phyloP scores from a whole-genome alignment of 2,113 vertebrate species.

The Acanthisitta chloris region DNA sequence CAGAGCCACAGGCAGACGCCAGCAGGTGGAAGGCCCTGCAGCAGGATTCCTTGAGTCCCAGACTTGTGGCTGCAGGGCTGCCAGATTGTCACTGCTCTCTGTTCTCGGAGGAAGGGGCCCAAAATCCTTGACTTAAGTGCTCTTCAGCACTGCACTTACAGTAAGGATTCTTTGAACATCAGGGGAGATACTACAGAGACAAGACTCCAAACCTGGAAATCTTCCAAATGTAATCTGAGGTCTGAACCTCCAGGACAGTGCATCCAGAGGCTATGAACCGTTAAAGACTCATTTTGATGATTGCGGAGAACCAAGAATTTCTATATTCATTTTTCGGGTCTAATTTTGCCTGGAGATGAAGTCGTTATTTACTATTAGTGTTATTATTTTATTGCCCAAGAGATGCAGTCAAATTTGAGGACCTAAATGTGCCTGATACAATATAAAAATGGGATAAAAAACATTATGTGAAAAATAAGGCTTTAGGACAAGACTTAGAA shows the following conservation, averaged over 20 bases:
- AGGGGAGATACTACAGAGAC: neutral
- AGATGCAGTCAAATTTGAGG: neutral
- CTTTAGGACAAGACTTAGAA: neutral
- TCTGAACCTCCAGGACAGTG: neutral
- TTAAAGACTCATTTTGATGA: neutral
- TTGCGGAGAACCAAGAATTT: neutral
- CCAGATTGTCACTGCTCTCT: neutral
- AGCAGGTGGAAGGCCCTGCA: neutral
- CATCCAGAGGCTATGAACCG: neutral
- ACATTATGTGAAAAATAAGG: neutral
- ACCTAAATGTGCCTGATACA: neutral
- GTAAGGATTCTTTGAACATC: neutral
- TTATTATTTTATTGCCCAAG: neutral
- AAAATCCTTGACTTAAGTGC: neutral
- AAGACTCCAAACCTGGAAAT: neutral
- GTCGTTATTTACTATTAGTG: neutral
- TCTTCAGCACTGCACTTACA: neutral
- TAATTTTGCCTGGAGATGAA: neutral
- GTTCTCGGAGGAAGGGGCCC: neutral
- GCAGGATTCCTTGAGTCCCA: fast-evolving
- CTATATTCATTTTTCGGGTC: neutral
- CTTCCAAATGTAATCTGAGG: neutral
- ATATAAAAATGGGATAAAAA: neutral
- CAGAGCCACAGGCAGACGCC: neutral
- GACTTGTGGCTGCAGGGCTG: neutral